Evolutionary conservation across 2,797 vertebrate genomes (phyloP), one percentile per base, ranked within the genome.

Genomic region (Myioborus miniatus): DNA sequence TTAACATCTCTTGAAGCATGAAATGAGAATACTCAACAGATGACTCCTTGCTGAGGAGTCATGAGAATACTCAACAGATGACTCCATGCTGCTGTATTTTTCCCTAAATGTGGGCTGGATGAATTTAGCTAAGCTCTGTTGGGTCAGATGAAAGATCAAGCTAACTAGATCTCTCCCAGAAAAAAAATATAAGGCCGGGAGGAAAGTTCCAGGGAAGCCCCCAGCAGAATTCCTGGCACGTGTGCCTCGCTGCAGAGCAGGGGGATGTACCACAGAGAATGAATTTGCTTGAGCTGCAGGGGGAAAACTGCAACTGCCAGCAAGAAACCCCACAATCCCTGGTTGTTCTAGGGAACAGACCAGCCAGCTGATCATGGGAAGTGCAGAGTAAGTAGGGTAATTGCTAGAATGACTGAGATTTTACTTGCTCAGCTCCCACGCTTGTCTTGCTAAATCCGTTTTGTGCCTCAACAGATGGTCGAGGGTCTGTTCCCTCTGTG

Each of bases 381-480:
- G 47, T 93, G 85, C 93, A 79, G 72, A 91, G 91, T 86, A 86
- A 86, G 92, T 72, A 72, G 83, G 77, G 90, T 95, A 88, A 88
- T 88, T 91, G 95, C 94, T 91, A 47, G 88, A 70, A 79, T 88
- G 90, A 32, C 83, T 91, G 95, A 88, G 85, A 84, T 88, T 95
- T 88, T 88, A 93, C 78, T 95, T 95, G 83, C 50, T 90, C 77
- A 46, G 87, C 90, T 95, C 94, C 95, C 90, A 94, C 85, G 52
- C 92, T 91, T 65, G 80, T 65, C 91, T 76, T 76, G 85, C 92
- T 95, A 93, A 95, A 87, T 93, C 83, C 8, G 12, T 94, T 90
- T 64, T 76, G 43, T 81, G 83, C 87, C 87, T 94, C 59, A 69
- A 4, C 96, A 97, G 95, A 95, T 95, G 94, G 94, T 24, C 67